These are phyloP conservation scores for Eupithecia centaureata DNA, from an alignment of 2,888 invertebrate genomes.

Conservation along the genomic window DNA sequence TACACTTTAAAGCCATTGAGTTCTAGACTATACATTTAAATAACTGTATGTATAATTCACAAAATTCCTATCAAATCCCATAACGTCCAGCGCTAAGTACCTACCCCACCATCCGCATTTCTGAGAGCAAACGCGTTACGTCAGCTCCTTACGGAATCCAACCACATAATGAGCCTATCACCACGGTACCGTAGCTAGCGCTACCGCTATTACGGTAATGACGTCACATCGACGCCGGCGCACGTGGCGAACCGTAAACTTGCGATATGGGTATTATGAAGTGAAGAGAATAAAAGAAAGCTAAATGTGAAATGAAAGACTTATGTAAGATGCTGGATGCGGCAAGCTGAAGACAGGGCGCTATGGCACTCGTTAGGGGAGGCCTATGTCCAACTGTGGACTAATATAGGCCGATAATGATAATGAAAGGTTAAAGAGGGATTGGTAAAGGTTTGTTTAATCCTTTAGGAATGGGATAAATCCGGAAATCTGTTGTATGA, in stretches of 20 bases:
- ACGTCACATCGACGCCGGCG: slow-evolving; percentile 61
- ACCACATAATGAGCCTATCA: slow-evolving; percentile 51
- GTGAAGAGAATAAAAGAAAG: slow-evolving; percentile 37
- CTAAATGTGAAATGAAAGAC: not conserved
- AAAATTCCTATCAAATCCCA: not conserved
- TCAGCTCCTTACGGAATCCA: slow-evolving; percentile 48
- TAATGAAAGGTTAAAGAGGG: no score
- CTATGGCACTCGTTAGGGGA: no score
- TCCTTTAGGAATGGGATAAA: not conserved
- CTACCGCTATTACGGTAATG: slow-evolving; percentile 55
- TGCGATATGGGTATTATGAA: slow-evolving; percentile 30
- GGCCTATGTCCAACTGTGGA: no score
- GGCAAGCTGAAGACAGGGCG: no score
- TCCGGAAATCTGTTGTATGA: not conserved
- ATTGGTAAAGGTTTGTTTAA: not conserved
- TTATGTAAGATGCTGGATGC: no score
- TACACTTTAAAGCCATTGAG: not conserved
- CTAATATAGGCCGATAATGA: no score
- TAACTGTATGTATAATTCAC: not conserved
- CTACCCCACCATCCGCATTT: slow-evolving; percentile 3
- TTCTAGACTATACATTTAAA: not conserved
- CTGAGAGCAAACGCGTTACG: slow-evolving; percentile 40
- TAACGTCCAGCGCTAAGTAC: not conserved
- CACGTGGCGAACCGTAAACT: slow-evolving; percentile 50
- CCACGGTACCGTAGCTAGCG: slow-evolving; percentile 17